phyloP scores from a whole-genome alignment of 2,797 vertebrate genomes.

The Notolepis coatsorum region DNA sequence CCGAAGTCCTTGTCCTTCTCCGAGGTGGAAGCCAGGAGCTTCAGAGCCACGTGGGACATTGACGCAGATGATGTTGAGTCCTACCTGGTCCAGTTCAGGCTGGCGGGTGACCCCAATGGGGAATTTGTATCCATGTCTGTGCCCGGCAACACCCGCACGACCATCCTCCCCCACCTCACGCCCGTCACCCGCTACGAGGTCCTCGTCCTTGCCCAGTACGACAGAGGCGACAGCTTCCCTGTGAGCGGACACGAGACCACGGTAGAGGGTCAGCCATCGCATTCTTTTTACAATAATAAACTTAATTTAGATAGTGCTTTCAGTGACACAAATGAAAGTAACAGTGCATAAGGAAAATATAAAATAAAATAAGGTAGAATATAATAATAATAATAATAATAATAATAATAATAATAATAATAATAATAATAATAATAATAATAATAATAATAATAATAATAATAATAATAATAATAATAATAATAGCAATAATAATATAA shows the following conservation, averaged over 20 bases:
- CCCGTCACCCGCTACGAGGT: conserved; percentile 92
- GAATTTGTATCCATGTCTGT: conserved; percentile 87
- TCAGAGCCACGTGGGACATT: conserved; percentile 88
- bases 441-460: no score
- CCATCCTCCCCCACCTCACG: conserved; percentile 85
- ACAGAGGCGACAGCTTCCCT: conserved; percentile 87
- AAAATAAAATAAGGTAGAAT: no score
- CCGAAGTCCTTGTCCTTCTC: conserved; percentile 88
- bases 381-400: no score
- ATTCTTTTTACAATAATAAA: background rate
- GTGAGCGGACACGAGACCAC: conserved; percentile 89
- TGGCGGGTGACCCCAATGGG: conserved; percentile 63
- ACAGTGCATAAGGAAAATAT: no score
- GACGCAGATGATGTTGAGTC: conserved; percentile 83
- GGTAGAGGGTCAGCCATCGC: conserved; percentile 81
- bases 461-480: no score
- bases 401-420: no score
- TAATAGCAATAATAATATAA: no score
- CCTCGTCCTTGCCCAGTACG: conserved; percentile 88
- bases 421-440: no score
- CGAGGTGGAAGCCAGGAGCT: conserved; percentile 86
- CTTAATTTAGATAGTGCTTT: background rate
- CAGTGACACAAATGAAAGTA: no score
- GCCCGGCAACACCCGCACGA: conserved; percentile 81
- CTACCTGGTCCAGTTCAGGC: conserved; percentile 88